phyloP scores from a whole-genome alignment of 1,140 invertebrate genomes.

The Drosophila santomea region DNA sequence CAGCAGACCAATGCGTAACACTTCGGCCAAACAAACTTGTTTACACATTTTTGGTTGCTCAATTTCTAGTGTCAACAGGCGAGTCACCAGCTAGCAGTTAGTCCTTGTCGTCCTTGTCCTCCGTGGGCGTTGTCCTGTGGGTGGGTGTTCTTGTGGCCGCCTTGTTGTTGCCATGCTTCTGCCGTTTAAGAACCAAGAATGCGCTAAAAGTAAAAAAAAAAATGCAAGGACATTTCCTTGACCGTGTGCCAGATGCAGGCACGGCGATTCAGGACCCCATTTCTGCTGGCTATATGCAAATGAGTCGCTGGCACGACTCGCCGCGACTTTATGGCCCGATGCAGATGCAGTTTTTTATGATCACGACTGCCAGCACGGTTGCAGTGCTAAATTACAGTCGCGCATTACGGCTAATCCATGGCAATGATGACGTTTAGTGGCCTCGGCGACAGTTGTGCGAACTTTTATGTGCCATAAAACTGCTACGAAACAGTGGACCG shows the following conservation, averaged over 20 bases:
- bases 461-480: slow-evolving; percentile 73
- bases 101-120: slow-evolving; percentile 50
- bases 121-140: slow-evolving; percentile 45
- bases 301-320: slow-evolving; percentile 49
- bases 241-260: slow-evolving; percentile 42
- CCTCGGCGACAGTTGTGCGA: slow-evolving; percentile 67
- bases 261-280: slow-evolving; percentile 18
- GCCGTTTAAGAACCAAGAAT: slow-evolving; percentile 31
- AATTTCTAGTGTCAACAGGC: slow-evolving; percentile 80
- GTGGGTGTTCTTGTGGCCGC: slow-evolving; percentile 20
- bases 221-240: slow-evolving; percentile 37
- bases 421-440: slow-evolving; percentile 77
- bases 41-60: slow-evolving; percentile 82
- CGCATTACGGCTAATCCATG: slow-evolving; percentile 69
- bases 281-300: slow-evolving; percentile 54
- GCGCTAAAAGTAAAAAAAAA: slow-evolving; percentile 25
- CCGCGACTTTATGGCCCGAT: slow-evolving; percentile 57
- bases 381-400: slow-evolving; percentile 59
- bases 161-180: slow-evolving; percentile 23
- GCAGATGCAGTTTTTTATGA: slow-evolving; percentile 65
- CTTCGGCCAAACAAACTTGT: slow-evolving; percentile 77
- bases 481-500: slow-evolving; percentile 2
- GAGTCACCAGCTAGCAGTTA: slow-evolving; percentile 52
- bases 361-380: slow-evolving; percentile 4
- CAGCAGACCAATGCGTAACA: slow-evolving; percentile 52